Evolutionary conservation across 2,797 vertebrate species (phyloP).

Genomic region (Trematomus bernacchii): DNA sequence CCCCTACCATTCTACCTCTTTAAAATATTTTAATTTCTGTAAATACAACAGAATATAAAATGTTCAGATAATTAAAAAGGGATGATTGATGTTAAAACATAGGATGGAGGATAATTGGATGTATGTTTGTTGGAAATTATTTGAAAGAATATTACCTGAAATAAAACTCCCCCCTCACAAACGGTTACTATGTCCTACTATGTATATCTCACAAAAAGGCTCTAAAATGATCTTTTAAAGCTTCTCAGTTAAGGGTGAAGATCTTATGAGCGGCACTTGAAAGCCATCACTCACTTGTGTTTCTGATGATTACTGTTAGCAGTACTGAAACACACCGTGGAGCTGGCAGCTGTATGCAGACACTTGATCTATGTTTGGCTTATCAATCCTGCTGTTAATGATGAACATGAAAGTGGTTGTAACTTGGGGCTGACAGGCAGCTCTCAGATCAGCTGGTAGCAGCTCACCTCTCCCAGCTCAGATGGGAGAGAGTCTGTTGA

Average conservation of each 20-base stretch:
- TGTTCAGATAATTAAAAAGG: neutral
- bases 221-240: neutral
- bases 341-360: neutral
- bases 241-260: neutral
- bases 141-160: neutral
- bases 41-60: neutral
- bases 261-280: neutral
- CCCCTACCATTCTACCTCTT: neutral
- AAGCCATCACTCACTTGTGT: neutral
- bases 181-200: neutral
- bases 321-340: neutral
- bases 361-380: neutral
- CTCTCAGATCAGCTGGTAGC: constrained; percentile 61
- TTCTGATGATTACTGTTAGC: too few relatives aligned
- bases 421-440: constrained; percentile 27
- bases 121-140: neutral
- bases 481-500: constrained; percentile 38
- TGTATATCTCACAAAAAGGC: neutral
- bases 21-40: neutral
- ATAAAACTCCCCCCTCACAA: neutral
- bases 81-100: neutral
- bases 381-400: neutral
- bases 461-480: constrained; percentile 21
- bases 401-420: neutral
- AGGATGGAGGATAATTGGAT: neutral